Evolutionary conservation across 2,797 vertebrate genomes (phyloP).

Genomic region (Chloroceryle inda): DNA sequence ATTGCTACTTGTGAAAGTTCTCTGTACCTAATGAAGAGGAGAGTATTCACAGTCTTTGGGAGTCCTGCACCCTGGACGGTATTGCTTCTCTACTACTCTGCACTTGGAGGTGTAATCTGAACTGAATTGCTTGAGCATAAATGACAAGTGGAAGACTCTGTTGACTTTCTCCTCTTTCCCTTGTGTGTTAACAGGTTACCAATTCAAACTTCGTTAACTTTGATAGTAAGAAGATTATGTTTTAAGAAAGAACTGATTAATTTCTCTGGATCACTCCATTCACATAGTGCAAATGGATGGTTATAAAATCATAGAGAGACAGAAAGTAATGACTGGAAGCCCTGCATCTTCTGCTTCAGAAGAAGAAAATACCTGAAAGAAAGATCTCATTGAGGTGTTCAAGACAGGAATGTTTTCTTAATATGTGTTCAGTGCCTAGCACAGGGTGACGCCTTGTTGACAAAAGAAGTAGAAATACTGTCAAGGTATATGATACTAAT

Average conservation of each 20-base stretch:
- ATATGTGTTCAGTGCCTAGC: neutral
- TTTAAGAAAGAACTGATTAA: neutral
- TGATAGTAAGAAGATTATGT: accelerated
- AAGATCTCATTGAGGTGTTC: neutral
- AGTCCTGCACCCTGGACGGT: neutral
- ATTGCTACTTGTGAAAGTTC: neutral
- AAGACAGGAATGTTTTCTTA: neutral
- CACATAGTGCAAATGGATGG: neutral
- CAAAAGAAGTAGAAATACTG: neutral
- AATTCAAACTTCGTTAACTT: neutral
- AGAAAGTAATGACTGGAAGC: neutral
- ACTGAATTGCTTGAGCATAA: neutral
- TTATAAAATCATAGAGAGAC: neutral
- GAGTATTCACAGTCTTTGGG: neutral
- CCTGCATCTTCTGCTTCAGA: neutral
- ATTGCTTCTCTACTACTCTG: neutral
- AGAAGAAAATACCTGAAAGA: neutral
- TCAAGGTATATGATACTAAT: neutral
- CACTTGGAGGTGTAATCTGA: neutral
- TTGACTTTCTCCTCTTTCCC: neutral
- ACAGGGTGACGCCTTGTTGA: neutral
- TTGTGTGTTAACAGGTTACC: neutral
- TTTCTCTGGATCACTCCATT: neutral
- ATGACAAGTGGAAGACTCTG: neutral
- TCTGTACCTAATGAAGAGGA: neutral